Conservation (phyloP, 1,140 invertebrate species). For the Lerema accius region DNA sequence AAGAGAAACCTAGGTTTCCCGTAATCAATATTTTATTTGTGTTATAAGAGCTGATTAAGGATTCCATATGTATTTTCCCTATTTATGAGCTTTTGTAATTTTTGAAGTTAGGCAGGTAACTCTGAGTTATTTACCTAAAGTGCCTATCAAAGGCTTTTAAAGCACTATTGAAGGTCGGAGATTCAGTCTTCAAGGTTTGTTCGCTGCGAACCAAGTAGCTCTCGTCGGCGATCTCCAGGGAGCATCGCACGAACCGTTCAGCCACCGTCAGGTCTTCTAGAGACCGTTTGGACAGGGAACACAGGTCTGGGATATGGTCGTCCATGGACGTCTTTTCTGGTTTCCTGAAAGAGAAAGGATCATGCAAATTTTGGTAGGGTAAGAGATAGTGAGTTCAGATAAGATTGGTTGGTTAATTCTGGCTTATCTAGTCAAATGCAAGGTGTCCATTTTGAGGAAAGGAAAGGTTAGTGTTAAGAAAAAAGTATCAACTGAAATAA, state of each 20-base stretch:
- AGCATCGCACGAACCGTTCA: slow-evolving; percentile 56
- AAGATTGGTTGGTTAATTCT: too few relatives aligned
- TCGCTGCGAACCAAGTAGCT: slow-evolving; percentile 65
- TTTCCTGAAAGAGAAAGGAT: slow-evolving; percentile 40
- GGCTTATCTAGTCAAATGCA: too few relatives aligned
- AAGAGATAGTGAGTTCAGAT: too few relatives aligned
- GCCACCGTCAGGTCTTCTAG: slow-evolving; percentile 55
- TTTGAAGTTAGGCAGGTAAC: slow-evolving; percentile 8
- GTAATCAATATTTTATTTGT: too few relatives aligned
- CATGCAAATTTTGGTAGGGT: not conserved
- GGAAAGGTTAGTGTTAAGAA: too few relatives aligned
- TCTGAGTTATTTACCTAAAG: slow-evolving; percentile 66
- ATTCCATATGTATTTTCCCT: too few relatives aligned
- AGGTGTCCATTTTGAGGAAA: too few relatives aligned
- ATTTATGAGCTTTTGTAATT: too few relatives aligned
- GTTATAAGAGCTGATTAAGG: too few relatives aligned
- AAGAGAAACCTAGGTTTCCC: too few relatives aligned
- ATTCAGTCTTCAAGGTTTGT: slow-evolving; percentile 56
- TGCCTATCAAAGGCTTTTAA: slow-evolving; percentile 65
- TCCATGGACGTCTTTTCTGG: slow-evolving; percentile 65
- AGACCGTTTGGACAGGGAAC: slow-evolving; percentile 55
- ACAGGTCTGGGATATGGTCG: slow-evolving; percentile 57
- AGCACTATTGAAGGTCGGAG: slow-evolving; percentile 55
- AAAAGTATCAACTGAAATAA: too few relatives aligned
- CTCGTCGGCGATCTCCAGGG: slow-evolving; percentile 56